These are phyloP conservation scores for Platygyra sinensis DNA, from an alignment of 64 coral and sea anemone species.

Conservation along the genomic window DNA sequence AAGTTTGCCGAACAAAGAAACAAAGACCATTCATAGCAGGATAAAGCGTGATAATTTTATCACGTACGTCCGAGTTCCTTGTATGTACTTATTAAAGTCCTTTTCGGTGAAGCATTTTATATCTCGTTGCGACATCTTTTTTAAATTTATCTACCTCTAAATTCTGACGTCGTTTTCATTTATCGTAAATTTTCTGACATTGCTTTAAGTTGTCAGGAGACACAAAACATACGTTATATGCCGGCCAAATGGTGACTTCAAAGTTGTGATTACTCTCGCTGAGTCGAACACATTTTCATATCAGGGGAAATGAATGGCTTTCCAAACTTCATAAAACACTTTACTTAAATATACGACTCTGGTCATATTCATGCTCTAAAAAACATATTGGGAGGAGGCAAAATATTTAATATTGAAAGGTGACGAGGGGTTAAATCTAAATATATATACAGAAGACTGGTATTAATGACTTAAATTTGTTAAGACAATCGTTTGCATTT, in stretches of 20 bases:
- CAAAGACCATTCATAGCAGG: background rate
- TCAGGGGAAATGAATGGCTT: background rate
- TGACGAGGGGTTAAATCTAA: background rate
- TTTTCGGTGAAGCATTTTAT: background rate
- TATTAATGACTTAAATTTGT: no score
- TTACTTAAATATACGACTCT: background rate
- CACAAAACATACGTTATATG: background rate
- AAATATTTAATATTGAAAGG: background rate
- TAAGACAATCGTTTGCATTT: no score
- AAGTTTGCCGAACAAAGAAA: background rate
- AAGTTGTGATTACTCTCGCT: background rate
- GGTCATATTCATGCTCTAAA: background rate
- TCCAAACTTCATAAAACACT: no score
- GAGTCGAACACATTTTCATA: background rate
- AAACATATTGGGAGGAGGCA: background rate
- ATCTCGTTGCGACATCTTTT: background rate
- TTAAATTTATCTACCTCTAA: background rate
- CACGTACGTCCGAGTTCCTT: background rate
- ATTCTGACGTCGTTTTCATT: background rate
- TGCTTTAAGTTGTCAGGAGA: background rate
- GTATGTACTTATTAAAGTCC: background rate
- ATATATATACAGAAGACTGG: background rate
- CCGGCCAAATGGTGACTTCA: background rate
- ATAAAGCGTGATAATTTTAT: slow-evolving; percentile 7
- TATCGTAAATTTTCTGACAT: background rate